Evolutionary conservation across 1,140 invertebrate genomes (phyloP).

Genomic region (Apolygus lucorum): DNA sequence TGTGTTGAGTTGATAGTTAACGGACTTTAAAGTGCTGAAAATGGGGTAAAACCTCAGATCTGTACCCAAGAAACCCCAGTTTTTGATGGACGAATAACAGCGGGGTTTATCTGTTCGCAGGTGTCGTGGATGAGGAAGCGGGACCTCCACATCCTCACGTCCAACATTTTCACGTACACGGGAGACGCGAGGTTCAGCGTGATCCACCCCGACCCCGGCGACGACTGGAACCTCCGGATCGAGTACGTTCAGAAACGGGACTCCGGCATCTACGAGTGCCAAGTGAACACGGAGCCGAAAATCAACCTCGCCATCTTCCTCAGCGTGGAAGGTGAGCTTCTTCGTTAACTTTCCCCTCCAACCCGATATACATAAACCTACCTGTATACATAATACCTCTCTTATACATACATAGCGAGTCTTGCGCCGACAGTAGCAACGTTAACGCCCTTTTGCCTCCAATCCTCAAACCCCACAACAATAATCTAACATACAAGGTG

Average conservation of each 20-base stretch:
- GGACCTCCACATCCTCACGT: constrained; percentile 81
- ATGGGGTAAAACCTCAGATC: no score
- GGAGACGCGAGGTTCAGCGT: constrained; percentile 77
- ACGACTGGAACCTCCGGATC: constrained; percentile 86
- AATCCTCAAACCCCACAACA: not conserved
- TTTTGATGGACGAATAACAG: no score
- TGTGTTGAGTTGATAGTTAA: no score
- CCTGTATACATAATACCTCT: no score
- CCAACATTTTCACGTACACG: constrained; percentile 76
- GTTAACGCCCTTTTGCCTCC: not conserved
- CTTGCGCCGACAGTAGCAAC: not conserved
- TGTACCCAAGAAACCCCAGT: no score
- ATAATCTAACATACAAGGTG: no score
- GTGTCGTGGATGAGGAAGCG: constrained; percentile 87
- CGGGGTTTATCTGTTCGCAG: constrained; percentile 48
- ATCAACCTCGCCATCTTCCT: constrained; percentile 39
- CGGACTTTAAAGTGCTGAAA: no score
- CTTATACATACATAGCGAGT: constrained; percentile 10
- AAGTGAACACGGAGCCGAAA: constrained; percentile 47
- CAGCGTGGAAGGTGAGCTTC: constrained; percentile 35
- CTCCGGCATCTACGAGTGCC: constrained; percentile 79
- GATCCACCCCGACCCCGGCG: constrained; percentile 70
- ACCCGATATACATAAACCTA: not conserved
- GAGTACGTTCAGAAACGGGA: constrained; percentile 77
- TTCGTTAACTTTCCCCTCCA: no score